Conservation (phyloP, 2,888 invertebrate species). For the Xanthorhoe designata region DNA sequence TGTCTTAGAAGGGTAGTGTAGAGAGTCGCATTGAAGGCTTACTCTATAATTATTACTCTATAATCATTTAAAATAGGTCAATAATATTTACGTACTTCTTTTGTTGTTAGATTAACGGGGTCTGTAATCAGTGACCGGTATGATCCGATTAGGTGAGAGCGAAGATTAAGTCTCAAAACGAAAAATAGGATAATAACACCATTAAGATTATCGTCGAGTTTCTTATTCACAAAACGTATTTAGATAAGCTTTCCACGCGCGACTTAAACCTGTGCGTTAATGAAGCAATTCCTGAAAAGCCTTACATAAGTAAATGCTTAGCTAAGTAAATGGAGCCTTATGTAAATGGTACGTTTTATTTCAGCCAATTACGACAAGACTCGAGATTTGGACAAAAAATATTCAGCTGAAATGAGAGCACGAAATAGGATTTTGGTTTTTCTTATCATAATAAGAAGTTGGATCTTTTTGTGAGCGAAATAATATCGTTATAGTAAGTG, state of each 20-base stretch:
- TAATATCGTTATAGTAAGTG: slow-evolving; percentile 10
- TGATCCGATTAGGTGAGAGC: neutral
- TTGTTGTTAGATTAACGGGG: neutral
- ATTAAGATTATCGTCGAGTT: slow-evolving; percentile 7
- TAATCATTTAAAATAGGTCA: neutral
- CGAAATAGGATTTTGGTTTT: slow-evolving; percentile 30
- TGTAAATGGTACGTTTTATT: slow-evolving; percentile 35
- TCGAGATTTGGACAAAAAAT: slow-evolving; percentile 34
- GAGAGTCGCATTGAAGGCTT: no score
- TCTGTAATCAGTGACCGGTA: neutral
- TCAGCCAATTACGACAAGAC: slow-evolving; percentile 33
- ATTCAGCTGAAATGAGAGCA: slow-evolving; percentile 24
- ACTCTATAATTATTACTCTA: no score
- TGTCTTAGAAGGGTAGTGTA: no score
- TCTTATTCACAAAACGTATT: slow-evolving; percentile 15
- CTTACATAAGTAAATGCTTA: slow-evolving; percentile 26
- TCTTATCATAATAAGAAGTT: slow-evolving; percentile 36
- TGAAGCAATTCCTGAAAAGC: slow-evolving; percentile 25
- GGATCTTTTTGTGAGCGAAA: slow-evolving; percentile 17
- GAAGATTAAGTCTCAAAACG: neutral
- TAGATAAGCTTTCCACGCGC: slow-evolving; percentile 14
- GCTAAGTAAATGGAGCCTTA: slow-evolving; percentile 26
- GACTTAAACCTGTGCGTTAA: slow-evolving; percentile 22
- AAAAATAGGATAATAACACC: slow-evolving; percentile 2
- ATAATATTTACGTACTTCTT: neutral